phyloP scores from a whole-genome alignment of 2,113 vertebrate species.

The Mirza zaza region DNA sequence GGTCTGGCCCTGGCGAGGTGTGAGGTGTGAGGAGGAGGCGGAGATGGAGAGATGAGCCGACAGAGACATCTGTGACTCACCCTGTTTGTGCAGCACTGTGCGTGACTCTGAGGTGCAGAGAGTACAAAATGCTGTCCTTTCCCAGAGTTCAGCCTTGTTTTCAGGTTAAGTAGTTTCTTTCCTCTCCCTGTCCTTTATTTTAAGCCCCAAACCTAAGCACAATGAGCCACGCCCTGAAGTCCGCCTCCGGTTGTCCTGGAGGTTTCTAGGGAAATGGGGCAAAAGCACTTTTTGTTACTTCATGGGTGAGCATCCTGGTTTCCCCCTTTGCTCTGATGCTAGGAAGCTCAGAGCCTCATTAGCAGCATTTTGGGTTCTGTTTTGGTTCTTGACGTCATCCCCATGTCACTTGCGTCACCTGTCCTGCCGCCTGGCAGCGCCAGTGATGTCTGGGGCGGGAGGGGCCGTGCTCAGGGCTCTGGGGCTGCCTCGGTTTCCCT shows the following conservation, averaged over 20 bases:
- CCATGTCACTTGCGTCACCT: rapidly evolving
- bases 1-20: rapidly evolving
- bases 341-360: background rate
- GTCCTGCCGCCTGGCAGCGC: rapidly evolving
- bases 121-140: background rate
- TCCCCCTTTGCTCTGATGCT: background rate
- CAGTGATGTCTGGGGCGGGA: rapidly evolving
- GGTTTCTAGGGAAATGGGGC: background rate
- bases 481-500: background rate
- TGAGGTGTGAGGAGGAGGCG: rapidly evolving
- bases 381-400: background rate
- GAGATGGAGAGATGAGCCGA: background rate
- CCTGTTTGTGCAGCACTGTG: background rate
- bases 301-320: background rate
- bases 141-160: background rate
- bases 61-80: background rate
- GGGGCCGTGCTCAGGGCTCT: rapidly evolving
- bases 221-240: background rate
- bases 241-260: background rate
- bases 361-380: background rate
- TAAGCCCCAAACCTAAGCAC: background rate
- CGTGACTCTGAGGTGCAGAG: background rate
- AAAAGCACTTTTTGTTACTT: background rate
- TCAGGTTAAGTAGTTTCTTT: background rate
- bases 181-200: background rate